Base-by-base conservation (phyloP, 2,113 vertebrate species). In the Solea solea region DNA sequence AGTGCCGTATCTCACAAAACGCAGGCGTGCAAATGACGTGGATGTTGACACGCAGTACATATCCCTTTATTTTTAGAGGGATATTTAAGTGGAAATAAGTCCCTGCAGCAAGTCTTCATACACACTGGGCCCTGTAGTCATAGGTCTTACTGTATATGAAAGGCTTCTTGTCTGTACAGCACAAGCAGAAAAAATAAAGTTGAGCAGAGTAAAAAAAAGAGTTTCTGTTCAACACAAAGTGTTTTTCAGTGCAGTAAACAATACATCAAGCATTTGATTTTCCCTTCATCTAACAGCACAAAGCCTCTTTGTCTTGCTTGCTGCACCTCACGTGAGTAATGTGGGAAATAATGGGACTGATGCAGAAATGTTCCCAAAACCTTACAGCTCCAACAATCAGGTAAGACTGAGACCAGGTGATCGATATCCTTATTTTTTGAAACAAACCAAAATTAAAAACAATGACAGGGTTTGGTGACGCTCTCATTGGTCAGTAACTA, bases 1-100 rank as follows among this genome's bases (percentile, higher is more conserved):
- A 90, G 86, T 76, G 85, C 84, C 53, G 41, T 67, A 73, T 80
- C 83, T 84, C 78, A 78, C 68, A 71, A 80, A 42, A 85, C 52
- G 55, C 82, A 64, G 67, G 62, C 70, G 64, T 16, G 69, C 69
- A 77, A 85, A 82, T 64, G 65, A 85, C 42, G 55, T 50, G 68
- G 14, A 64, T 40, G 61, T 13, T 64, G 28, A 52, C 53, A 57
- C 28, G 21, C 28, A 44, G 57, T 40, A 59, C 39, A 60, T 58
- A 64, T 28, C 41, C 51, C 60, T 59, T 46, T 14, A 69, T 42
- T 62, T 50, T 54, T 34, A 27, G 54, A 27, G 42, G 63, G 25
- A 64, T 66, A 68, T 12, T 11, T 48, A 51, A 1, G 10, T 68
- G 50, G 50, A 16, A 59, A 58, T 65, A 41, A 52, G 44, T 13